Conservation (phyloP, 2,797 vertebrate genomes). For the Ptychadena robeensis region DNA sequence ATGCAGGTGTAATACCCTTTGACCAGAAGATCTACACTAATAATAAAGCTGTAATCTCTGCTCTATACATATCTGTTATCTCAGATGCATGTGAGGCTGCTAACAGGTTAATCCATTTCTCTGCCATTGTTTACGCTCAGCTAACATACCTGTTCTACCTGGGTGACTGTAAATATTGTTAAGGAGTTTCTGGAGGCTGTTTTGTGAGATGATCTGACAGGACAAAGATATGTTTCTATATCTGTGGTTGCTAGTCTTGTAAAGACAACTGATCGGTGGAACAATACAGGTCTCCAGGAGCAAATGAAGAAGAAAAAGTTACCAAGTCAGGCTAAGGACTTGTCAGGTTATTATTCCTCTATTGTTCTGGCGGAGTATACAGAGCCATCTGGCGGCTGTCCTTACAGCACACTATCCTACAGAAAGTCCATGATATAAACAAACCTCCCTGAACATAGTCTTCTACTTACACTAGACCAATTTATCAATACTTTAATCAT, state of each 20-base stretch:
- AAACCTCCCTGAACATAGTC: background rate
- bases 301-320: constrained; percentile 1
- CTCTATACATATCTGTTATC: background rate
- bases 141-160: constrained; percentile 43
- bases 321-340: background rate
- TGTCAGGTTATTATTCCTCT: background rate
- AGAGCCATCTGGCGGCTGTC: background rate
- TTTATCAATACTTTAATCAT: background rate
- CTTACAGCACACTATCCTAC: background rate
- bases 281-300: constrained; percentile 14
- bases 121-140: constrained; percentile 21
- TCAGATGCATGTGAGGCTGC: background rate
- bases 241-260: constrained; percentile 12
- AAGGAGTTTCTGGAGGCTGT: constrained; percentile 23
- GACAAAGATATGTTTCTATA: constrained; percentile 46
- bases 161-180: constrained; percentile 24
- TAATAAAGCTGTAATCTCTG: background rate
- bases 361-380: background rate
- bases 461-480: too few relatives aligned
- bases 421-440: background rate
- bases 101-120: constrained; percentile 21
- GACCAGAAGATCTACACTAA: background rate
- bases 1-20: background rate
- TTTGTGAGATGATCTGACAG: constrained; percentile 28
- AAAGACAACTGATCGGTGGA: constrained; percentile 14